phyloP scores from a whole-genome alignment of 2,113 vertebrate genomes.

The Sander vitreus region DNA sequence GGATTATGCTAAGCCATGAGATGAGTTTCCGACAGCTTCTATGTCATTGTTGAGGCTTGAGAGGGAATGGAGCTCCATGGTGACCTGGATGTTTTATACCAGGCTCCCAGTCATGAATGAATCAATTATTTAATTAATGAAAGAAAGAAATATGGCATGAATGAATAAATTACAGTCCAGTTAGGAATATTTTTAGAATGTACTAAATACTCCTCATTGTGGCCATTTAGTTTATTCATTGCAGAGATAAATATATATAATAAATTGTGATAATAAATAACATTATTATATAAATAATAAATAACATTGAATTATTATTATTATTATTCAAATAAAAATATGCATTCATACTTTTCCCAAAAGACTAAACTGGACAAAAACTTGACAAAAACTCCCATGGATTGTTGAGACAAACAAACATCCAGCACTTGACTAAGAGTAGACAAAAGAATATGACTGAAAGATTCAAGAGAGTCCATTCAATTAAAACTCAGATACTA shows the following conservation, averaged over 20 bases:
- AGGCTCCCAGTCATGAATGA: constrained; percentile 40
- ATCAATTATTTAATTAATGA: not conserved
- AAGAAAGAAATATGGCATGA: no score
- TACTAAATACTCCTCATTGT: not conserved
- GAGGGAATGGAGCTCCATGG: constrained; percentile 13
- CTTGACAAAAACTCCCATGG: not conserved
- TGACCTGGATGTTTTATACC: constrained; percentile 49
- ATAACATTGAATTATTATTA: no score
- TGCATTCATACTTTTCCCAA: not conserved
- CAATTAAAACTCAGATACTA: not conserved
- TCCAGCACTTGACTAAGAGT: not conserved
- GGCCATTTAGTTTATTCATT: not conserved
- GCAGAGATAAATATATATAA: not conserved
- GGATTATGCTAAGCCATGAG: constrained; percentile 72
- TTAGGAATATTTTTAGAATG: constrained; percentile 29
- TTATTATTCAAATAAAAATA: not conserved
- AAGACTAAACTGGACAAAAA: not conserved
- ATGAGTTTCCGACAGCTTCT: constrained; percentile 40
- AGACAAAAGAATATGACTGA: not conserved
- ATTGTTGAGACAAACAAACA: not conserved
- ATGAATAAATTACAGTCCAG: not conserved
- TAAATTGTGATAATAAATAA: not conserved
- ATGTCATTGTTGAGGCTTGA: constrained; percentile 34
- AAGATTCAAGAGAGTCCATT: not conserved
- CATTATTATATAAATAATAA: not conserved